phyloP scores from a whole-genome alignment of 2,888 invertebrate species.

The Scrobipalpa costella region DNA sequence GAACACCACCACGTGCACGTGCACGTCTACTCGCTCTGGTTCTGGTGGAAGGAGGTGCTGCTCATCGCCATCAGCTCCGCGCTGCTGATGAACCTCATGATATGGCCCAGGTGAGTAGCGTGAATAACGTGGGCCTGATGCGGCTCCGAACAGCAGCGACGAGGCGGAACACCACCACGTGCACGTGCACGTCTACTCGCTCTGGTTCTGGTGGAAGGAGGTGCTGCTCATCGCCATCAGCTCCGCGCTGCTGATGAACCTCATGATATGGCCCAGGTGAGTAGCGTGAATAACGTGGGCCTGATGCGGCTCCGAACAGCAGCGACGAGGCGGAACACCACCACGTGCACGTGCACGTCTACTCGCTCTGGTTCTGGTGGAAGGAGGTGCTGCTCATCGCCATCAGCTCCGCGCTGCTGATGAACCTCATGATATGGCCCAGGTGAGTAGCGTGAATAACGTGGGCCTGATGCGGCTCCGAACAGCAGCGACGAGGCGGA shows the following conservation, averaged over 20 bases:
- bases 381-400: slow-evolving; percentile 90
- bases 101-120: slow-evolving; percentile 67
- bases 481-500: too few relatives aligned
- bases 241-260: slow-evolving; percentile 86
- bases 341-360: slow-evolving; percentile 85
- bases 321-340: slow-evolving; percentile 57
- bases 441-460: slow-evolving; percentile 16
- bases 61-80: slow-evolving; percentile 88
- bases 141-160: too few relatives aligned
- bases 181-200: slow-evolving; percentile 85
- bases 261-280: slow-evolving; percentile 81
- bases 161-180: slow-evolving; percentile 77
- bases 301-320: too few relatives aligned
- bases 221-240: slow-evolving; percentile 88
- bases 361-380: slow-evolving; percentile 90
- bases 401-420: slow-evolving; percentile 85
- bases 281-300: too few relatives aligned
- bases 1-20: slow-evolving; percentile 83
- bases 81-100: slow-evolving; percentile 84
- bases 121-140: too few relatives aligned
- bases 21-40: slow-evolving; percentile 88
- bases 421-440: slow-evolving; percentile 85
- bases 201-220: slow-evolving; percentile 92
- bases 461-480: too few relatives aligned
- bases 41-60: slow-evolving; percentile 90